A percentile compares a stretch with the other conserved stretches of the same genome.
phyloP scores from a whole-genome alignment of 1,140 invertebrate genomes.

The Drosophila sp. region DNA sequence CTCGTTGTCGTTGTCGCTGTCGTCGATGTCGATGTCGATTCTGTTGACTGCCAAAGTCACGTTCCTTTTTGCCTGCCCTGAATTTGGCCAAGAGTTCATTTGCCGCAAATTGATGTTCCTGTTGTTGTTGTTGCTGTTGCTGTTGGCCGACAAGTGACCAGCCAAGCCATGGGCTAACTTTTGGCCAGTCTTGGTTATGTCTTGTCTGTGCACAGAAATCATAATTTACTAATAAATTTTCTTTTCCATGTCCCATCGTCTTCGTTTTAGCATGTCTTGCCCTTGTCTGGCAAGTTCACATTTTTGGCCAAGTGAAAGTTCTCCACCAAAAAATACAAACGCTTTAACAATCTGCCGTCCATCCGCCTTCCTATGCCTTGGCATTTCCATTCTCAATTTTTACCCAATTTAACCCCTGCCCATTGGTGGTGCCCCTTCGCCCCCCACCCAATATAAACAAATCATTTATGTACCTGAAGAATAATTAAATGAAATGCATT shows the following conservation, averaged over 20 bases:
- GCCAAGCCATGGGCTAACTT: constrained; percentile 38
- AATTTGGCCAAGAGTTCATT: constrained; percentile 59
- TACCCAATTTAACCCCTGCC: no score
- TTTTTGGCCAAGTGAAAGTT: constrained; percentile 71
- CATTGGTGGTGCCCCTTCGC: no score
- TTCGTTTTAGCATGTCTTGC: background rate
- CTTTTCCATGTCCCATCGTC: constrained; percentile 63
- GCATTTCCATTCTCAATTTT: background rate
- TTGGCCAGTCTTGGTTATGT: constrained; percentile 20
- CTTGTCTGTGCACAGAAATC: constrained; percentile 63
- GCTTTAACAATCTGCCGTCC: background rate
- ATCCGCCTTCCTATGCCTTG: background rate
- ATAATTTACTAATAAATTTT: constrained; percentile 79
- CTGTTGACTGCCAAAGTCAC: constrained; percentile 67
- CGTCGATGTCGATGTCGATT: constrained; percentile 48
- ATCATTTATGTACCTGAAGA: no score
- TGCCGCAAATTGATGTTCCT: constrained; percentile 23
- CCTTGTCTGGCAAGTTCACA: constrained; percentile 46
- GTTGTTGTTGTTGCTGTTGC: constrained; percentile 14
- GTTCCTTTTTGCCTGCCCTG: constrained; percentile 63
- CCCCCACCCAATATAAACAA: no score
- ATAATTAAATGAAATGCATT: constrained; percentile 5
- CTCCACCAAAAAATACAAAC: background rate
- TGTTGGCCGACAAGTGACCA: constrained; percentile 31
- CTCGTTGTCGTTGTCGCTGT: constrained; percentile 39